Base-by-base conservation (phyloP, 2,888 invertebrate species). In the Mactromeris polynyma region DNA sequence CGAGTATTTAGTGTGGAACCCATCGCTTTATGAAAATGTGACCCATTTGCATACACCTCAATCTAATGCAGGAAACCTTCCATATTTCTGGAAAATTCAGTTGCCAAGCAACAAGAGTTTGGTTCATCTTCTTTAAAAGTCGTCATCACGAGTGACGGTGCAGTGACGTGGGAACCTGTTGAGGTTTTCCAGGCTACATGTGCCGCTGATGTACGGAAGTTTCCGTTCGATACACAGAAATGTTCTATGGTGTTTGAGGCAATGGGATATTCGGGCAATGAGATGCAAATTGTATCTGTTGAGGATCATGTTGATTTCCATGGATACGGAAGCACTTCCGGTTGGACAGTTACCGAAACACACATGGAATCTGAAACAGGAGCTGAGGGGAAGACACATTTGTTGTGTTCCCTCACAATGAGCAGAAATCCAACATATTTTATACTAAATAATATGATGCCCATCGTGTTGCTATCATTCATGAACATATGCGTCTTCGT, bases 401-500 rank as follows among this genome's bases (percentile, higher is more conserved):
- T 90, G 6, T 1, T 89, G 0, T 87, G 85, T 82, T 90, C 89
- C 11, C 26, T 92, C 3, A 87, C 83, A 17, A 83, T 92, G 36
- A 40, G 85, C 19, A 78, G 92, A 36, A 88, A 91, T 73, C 90
- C 90, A 17, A 26, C 64, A 2, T 92, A 91, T 82, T 86, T 91
- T 51, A 77, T 92, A n/a, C 64, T 92, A 31, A 92, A 92, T 51
- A 88, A 88, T 64, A 83, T 92, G 54, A 82, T 91, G 1, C 92
- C 92, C 4, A 90, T 92, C 26, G 69, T 81, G 0, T n/a, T 92
- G 26, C 73, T 91, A 0, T 86, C 90, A 1, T 83, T 90, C 19
- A 51, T 91, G 87, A 93, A 93, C 73, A 86, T 90, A 26, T 93
- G 88, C 54, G 91, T 93, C 0, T 93, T 91, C 46, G 77, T 92